Percentiles rank a stretch among this genome's conserved stretches.
These are phyloP conservation scores for Sebastes miniatus DNA, from an alignment of 2,797 vertebrate species.

Conservation along the genomic window DNA sequence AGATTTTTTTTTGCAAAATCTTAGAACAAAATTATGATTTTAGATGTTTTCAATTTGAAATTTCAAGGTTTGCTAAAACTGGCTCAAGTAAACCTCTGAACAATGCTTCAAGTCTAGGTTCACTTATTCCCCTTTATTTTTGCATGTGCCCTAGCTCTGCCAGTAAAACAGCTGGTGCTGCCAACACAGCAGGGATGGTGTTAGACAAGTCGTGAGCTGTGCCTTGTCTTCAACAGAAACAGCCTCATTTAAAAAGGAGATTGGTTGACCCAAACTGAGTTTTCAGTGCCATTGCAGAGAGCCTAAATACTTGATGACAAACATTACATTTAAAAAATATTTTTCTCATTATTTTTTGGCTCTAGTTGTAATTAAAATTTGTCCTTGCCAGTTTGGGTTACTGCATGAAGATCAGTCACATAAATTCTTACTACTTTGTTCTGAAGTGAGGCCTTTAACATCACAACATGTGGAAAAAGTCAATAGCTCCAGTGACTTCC, in stretches of 20 bases:
- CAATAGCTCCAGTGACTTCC: not conserved
- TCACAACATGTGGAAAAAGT: slow-evolving; percentile 3
- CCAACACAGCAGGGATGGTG: not conserved
- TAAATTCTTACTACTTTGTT: slow-evolving; percentile 14
- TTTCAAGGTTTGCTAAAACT: not conserved
- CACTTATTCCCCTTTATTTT: not conserved
- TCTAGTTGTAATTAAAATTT: not conserved
- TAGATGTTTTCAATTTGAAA: not conserved
- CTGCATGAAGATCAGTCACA: not conserved
- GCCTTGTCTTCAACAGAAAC: not conserved
- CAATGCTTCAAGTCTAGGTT: not conserved
- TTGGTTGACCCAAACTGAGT: not conserved
- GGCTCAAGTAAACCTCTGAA: not conserved
- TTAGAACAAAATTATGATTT: not conserved
- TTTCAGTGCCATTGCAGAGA: not conserved
- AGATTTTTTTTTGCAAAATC: not conserved
- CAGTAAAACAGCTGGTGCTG: slow-evolving; percentile 14
- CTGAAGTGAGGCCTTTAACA: not conserved
- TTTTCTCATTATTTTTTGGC: not conserved
- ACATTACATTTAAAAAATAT: not conserved
- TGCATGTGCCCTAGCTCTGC: not conserved
- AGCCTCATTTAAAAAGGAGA: not conserved
- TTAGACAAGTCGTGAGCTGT: not conserved
- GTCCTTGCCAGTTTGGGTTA: not conserved
- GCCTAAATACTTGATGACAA: not conserved